Conservation (phyloP, 2,888 invertebrate species). For the Homarus gammarus region DNA sequence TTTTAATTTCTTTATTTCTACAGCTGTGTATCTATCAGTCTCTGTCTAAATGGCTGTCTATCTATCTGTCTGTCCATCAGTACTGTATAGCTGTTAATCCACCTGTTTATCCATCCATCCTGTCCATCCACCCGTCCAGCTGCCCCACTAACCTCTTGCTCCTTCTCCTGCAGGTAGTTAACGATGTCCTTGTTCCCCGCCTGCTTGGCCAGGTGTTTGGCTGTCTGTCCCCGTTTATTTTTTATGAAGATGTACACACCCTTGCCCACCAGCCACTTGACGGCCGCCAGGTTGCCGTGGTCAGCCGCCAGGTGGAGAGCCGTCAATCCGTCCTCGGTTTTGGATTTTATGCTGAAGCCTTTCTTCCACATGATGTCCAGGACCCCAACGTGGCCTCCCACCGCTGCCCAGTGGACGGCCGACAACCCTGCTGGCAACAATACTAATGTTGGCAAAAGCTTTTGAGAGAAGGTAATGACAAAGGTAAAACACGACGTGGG, state of each 20-base stretch:
- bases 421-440: not conserved
- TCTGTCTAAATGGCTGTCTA: no score
- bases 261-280: slow-evolving; percentile 33
- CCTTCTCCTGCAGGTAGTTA: slow-evolving; percentile 33
- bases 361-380: slow-evolving; percentile 27
- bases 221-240: slow-evolving; percentile 22
- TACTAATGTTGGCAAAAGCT: no score
- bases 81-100: no score
- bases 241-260: slow-evolving; percentile 16
- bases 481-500: no score
- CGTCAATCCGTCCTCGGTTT: slow-evolving; percentile 8
- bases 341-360: slow-evolving; percentile 25
- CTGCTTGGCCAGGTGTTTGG: slow-evolving; percentile 23
- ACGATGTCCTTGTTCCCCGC: slow-evolving; percentile 28
- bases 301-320: slow-evolving; percentile 47
- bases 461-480: no score
- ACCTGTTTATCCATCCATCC: no score
- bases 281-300: slow-evolving; percentile 40
- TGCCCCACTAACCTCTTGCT: slow-evolving; percentile 19
- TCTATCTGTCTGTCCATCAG: no score
- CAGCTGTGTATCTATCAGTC: no score
- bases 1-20: no score
- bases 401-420: slow-evolving; percentile 38
- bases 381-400: slow-evolving; percentile 36
- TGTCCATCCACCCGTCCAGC: no score